Evolutionary conservation across 2,113 vertebrate species (phyloP), one percentile per base, ranked within the genome.

Genomic region (Tichodroma muraria): DNA sequence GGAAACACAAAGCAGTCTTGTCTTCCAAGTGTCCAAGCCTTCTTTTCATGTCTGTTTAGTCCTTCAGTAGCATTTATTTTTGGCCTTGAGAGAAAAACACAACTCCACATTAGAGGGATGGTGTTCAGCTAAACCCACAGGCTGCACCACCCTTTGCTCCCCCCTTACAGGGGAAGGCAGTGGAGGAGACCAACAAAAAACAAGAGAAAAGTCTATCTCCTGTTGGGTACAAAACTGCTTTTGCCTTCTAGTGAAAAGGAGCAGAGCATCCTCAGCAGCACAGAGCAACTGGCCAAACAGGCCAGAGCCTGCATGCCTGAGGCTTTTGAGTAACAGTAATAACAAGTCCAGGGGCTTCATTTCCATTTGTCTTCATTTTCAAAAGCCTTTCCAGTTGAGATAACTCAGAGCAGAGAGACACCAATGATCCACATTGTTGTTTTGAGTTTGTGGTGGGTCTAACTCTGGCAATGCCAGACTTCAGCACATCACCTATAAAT

Each of bases 1-100:
- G 86, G 93, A 71, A 88, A 57, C 89, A 96, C 94, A 97, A 96
- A 95, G 95, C 94, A 63, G 88, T 61, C 92, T 95, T 96, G 96
- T 97, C 89, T 89, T 54, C 96, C 92, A 93, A 87, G 92, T 90
- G 93, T 93, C 95, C 75, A 9, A 78, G 92, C 75, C 89, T 90
- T 95, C 93, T 90, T 95, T 95, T 93, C 81, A 91, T 13, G 4
- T 68, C 90, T 92, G 91, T 95, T 94, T 80, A 95, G 84, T 90
- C 90, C 79, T 70, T 86, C 81, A 83, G 68, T 60, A 82, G 66
- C 68, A 66, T 91, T 90, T 96, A 95, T 94, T 96, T 96, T 97
- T 93, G 94, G 88, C 89, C 54, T 76, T 89, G 80, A 73, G 92
- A 93, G 56, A 80, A 93, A 82, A 83, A 72, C 60, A 80, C 72